A percentile compares a stretch with the other conserved stretches of the same genome.
These are phyloP conservation scores for Xiphophorus maculatus DNA, from an alignment of 2,113 vertebrate genomes.

Conservation along the genomic window DNA sequence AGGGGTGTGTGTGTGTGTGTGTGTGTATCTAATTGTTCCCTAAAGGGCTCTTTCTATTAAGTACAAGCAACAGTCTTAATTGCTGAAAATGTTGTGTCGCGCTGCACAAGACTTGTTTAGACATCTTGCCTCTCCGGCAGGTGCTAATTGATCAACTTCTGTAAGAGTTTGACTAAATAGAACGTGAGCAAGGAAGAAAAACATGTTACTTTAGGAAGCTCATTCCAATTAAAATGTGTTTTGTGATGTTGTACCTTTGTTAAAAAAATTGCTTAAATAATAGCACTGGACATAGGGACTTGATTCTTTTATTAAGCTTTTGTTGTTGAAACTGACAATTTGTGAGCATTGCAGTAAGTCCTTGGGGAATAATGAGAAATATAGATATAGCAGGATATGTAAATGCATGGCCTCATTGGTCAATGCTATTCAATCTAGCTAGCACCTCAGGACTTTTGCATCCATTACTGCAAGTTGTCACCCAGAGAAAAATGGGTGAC, in stretches of 20 bases:
- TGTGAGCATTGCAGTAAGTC: background rate
- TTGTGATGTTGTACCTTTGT: conserved; percentile 57
- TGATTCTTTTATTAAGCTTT: conserved; percentile 27
- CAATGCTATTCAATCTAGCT: background rate
- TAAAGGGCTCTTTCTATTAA: conserved; percentile 50
- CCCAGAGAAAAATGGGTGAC: background rate
- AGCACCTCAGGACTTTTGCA: background rate
- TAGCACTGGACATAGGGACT: conserved; percentile 48
- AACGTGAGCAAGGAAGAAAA: conserved; percentile 46
- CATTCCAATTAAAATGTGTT: conserved; percentile 69
- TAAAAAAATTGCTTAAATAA: conserved; percentile 26
- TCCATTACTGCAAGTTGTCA: conserved; percentile 1
- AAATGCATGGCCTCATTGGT: background rate
- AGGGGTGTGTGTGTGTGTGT: conserved; percentile 24
- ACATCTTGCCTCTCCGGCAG: conserved; percentile 48
- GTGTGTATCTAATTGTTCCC: conserved; percentile 49
- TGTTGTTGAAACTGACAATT: conserved; percentile 5
- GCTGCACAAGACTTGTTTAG: conserved; percentile 42
- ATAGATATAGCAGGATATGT: background rate
- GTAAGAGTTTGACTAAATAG: conserved; percentile 57
- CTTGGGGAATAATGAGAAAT: background rate
- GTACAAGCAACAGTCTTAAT: conserved; percentile 56
- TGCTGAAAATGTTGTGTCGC: conserved; percentile 48
- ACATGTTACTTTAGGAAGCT: conserved; percentile 38
- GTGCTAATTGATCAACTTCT: conserved; percentile 69